Evolutionary conservation across 2,797 vertebrate species (phyloP), one percentile per base, ranked within the genome.

Genomic region (Notolepis coatsorum): DNA sequence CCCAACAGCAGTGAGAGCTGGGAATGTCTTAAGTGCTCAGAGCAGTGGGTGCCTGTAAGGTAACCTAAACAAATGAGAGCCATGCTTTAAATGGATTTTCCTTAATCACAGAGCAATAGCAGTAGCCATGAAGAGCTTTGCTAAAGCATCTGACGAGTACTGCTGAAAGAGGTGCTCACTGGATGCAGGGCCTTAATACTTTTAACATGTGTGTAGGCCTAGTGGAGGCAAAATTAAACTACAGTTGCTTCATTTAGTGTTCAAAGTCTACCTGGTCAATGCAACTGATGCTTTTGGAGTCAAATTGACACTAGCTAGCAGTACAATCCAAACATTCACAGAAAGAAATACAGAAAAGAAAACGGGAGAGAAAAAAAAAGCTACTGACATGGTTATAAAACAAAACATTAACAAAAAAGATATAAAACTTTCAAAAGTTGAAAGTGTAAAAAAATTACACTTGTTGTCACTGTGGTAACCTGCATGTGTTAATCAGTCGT

Each of bases 401-500:
- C 79, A 89, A n/a, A 77, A 80, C 77, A 86, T 87, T 76, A 86
- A 89, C 63, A 91, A 93, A 92, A 65, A 86, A 86, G 81, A 84
- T 91, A 91, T 80, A 91, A 91, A 93, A 88, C 82, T 84, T 88
- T 82, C 86, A 90, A 84, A 84, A 77, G 65, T 72, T 90, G 86
- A 91, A 91, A 91, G 90, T 53, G 73, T 92, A 91, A 77, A 89
- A 78, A 92, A 89, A 87, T 80, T 72, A 86, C 77, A 90, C 57
- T 81, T 80, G 55, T 54, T 73, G 76, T 82, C 65, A 51, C 43
- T 33, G 1, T 68, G 60, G 65, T 81, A 45, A 70, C 81, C 24
- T 49, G 52, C 37, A 61, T 52, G n/a, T n/a, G 48, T 67, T 42
- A 45, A 33, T 31, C 37, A 43, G 38, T 65, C 60, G 68, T 67